Evolutionary conservation across 2,797 vertebrate species (phyloP).

Genomic region (Esox lucius): DNA sequence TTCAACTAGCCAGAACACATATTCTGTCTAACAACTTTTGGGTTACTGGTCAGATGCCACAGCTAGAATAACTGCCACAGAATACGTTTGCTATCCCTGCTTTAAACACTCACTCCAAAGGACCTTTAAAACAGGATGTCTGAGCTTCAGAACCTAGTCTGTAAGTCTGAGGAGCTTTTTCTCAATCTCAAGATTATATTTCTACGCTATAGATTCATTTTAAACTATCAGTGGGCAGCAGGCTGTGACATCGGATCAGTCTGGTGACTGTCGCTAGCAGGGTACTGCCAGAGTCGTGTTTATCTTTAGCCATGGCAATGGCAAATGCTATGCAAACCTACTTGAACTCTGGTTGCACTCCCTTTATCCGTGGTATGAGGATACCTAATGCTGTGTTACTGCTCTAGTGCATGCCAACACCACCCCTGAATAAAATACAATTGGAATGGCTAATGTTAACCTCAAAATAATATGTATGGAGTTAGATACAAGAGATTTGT

Average conservation of each 20-base stretch:
- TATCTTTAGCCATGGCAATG: background rate
- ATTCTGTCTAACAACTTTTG: too few species aligned
- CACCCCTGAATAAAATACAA: background rate
- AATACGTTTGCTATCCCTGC: too few species aligned
- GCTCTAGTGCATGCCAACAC: background rate
- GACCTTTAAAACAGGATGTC: background rate
- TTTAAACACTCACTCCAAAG: background rate
- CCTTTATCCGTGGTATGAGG: background rate
- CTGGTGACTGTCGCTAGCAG: background rate
- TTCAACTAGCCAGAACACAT: too few species aligned
- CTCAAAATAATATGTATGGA: background rate
- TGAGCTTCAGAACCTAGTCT: background rate
- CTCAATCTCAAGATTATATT: background rate
- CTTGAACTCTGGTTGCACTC: background rate
- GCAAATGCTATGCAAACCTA: background rate
- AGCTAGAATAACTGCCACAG: too few species aligned
- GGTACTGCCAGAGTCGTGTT: background rate
- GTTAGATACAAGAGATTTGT: too few species aligned
- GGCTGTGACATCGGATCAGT: background rate
- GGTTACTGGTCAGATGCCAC: too few species aligned
- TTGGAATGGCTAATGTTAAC: background rate
- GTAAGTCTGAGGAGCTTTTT: too few species aligned
- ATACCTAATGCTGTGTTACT: background rate
- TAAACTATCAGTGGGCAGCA: background rate
- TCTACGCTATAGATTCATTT: background rate